Evolutionary conservation across 2,797 vertebrate genomes (phyloP).

Genomic region (Helicolenus hilgendorfi): DNA sequence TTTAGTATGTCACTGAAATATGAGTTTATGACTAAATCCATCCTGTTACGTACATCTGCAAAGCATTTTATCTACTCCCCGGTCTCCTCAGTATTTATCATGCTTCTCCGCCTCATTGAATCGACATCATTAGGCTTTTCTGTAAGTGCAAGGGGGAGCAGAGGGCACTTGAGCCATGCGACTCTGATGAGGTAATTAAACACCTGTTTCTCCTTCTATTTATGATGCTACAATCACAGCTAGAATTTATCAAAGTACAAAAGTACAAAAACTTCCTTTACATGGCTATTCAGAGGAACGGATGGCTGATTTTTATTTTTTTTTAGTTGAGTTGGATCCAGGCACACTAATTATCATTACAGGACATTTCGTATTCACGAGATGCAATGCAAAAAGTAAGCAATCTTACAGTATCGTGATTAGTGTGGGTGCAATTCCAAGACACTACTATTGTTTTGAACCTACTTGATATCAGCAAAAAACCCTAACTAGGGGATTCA

Average conservation of each 20-base stretch:
- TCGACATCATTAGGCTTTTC: slow-evolving; percentile 69
- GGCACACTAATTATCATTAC: not conserved
- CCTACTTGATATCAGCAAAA: not conserved
- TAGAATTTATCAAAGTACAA: slow-evolving; percentile 41
- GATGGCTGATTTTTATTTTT: slow-evolving; percentile 5
- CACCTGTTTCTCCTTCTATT: slow-evolving; percentile 82
- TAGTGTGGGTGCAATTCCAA: not conserved
- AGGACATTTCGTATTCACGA: not conserved
- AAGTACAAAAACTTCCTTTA: slow-evolving; percentile 10
- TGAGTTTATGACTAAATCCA: slow-evolving; percentile 9
- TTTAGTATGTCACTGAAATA: not conserved
- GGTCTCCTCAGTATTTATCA: slow-evolving; percentile 62
- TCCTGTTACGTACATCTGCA: slow-evolving; percentile 36
- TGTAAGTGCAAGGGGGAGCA: slow-evolving; percentile 58
- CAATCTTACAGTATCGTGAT: not conserved
- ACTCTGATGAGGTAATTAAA: slow-evolving; percentile 81
- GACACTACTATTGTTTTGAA: not conserved
- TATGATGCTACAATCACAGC: slow-evolving; percentile 59
- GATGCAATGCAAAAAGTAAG: not conserved
- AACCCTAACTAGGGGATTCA: not conserved
- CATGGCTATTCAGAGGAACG: not conserved
- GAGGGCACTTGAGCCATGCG: slow-evolving; percentile 71
- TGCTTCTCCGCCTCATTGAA: slow-evolving; percentile 69
- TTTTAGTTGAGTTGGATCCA: slow-evolving; percentile 1
- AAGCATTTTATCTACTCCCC: slow-evolving; percentile 38